Conservation (phyloP, 2,113 vertebrate genomes). For the Polypterus senegalus region DNA sequence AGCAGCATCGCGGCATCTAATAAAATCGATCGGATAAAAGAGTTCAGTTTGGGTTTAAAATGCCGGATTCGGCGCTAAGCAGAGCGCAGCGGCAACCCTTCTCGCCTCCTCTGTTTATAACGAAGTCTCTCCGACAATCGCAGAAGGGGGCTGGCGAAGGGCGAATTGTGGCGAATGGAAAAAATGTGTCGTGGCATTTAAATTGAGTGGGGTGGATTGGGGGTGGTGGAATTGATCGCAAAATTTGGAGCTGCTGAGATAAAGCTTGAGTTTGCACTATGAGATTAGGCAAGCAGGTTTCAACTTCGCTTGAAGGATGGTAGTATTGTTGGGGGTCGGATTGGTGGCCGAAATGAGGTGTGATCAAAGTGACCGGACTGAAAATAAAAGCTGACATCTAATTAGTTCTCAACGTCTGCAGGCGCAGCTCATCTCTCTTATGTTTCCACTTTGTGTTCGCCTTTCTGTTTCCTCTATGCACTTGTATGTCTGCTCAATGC, state of each 20-base stretch:
- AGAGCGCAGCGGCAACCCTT: too few species aligned
- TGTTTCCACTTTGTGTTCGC: too few species aligned
- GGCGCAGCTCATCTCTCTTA: background rate
- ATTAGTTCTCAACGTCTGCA: background rate
- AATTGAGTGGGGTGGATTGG: too few species aligned
- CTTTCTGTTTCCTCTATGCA: background rate
- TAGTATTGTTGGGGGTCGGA: background rate
- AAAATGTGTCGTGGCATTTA: too few species aligned
- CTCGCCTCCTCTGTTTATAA: too few species aligned
- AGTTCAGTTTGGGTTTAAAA: slow-evolving; percentile 25
- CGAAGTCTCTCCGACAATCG: too few species aligned
- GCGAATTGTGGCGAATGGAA: too few species aligned
- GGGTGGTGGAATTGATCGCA: background rate
- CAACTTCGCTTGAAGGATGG: background rate
- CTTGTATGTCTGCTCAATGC: background rate
- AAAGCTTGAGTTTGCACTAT: background rate
- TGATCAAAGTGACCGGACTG: background rate
- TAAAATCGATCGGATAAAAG: slow-evolving; percentile 13
- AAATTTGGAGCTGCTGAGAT: background rate
- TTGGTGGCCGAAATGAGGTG: too few species aligned
- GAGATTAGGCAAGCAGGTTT: background rate
- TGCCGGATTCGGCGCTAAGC: background rate
- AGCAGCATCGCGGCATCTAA: slow-evolving; percentile 55
- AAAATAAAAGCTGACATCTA: background rate
- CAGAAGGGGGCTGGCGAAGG: too few species aligned